Evolutionary conservation across 2,113 vertebrate species (phyloP).

Genomic region (Vicugna pacos): DNA sequence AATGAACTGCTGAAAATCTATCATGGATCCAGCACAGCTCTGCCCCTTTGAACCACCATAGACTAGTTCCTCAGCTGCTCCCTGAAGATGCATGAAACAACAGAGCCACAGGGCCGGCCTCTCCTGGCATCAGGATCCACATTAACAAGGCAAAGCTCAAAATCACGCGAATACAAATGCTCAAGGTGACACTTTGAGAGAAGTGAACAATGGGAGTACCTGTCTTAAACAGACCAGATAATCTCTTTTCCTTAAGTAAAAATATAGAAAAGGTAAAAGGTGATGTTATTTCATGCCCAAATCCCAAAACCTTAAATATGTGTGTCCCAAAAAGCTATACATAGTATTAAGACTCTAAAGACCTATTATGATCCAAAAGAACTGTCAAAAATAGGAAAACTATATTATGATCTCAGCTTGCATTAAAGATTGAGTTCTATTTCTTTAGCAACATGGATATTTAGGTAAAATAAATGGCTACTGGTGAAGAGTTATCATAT

Average conservation of each 20-base stretch:
- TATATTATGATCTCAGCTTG: not conserved
- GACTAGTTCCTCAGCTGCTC: not conserved
- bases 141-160: not conserved
- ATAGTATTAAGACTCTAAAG: not conserved
- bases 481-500: not conserved
- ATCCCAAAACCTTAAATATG: not conserved
- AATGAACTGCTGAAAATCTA: not conserved
- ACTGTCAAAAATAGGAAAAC: not conserved
- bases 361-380: not conserved
- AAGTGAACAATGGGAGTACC: not conserved
- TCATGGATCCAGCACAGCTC: not conserved
- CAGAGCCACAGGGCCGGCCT: not conserved
- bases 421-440: not conserved
- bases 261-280: conserved; percentile 11
- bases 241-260: not conserved
- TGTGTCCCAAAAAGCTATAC: not conserved
- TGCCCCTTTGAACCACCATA: not conserved
- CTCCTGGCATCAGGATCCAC: not conserved
- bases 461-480: conserved; percentile 1
- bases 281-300: not conserved
- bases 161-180: not conserved
- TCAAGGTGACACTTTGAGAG: not conserved
- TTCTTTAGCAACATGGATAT: not conserved
- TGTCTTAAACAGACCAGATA: not conserved
- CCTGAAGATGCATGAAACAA: not conserved